Conservation (phyloP, 2,797 vertebrate species). For the Gallinago stenura region DNA sequence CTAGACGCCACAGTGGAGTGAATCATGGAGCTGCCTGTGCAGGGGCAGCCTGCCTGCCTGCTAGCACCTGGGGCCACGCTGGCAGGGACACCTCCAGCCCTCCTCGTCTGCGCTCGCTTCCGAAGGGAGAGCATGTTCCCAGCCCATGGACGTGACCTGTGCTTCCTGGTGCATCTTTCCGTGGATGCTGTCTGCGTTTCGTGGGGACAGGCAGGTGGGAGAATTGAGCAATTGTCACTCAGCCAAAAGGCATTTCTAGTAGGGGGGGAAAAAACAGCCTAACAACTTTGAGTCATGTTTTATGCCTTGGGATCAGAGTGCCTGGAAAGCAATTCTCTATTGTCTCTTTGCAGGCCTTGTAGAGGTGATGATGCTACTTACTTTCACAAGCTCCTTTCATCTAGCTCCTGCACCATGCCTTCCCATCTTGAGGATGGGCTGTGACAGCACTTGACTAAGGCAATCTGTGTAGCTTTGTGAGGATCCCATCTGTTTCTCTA, state of each 20-base stretch:
- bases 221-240: not conserved
- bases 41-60: fast-evolving
- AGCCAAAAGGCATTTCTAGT: conserved; percentile 6
- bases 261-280: not conserved
- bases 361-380: conserved; percentile 52
- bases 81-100: not conserved
- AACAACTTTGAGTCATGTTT: conserved; percentile 50
- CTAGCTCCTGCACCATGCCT: not conserved
- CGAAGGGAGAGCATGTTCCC: not conserved
- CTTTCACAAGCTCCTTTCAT: conserved; percentile 61
- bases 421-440: conserved; percentile 36
- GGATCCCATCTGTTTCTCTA: conserved; percentile 64
- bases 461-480: conserved; percentile 55
- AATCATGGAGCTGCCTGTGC: not conserved
- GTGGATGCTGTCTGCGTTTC: not conserved
- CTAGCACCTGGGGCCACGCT: not conserved
- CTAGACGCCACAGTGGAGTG: not conserved
- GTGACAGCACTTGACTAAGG: conserved; percentile 50
- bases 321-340: conserved; percentile 57
- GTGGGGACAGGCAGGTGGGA: not conserved
- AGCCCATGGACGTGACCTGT: not conserved
- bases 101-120: not conserved
- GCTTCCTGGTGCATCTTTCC: not conserved
- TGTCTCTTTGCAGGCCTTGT: conserved; percentile 24
- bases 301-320: conserved; percentile 38